phyloP scores from a whole-genome alignment of 2,888 invertebrate species.

The Apamea sordens region DNA sequence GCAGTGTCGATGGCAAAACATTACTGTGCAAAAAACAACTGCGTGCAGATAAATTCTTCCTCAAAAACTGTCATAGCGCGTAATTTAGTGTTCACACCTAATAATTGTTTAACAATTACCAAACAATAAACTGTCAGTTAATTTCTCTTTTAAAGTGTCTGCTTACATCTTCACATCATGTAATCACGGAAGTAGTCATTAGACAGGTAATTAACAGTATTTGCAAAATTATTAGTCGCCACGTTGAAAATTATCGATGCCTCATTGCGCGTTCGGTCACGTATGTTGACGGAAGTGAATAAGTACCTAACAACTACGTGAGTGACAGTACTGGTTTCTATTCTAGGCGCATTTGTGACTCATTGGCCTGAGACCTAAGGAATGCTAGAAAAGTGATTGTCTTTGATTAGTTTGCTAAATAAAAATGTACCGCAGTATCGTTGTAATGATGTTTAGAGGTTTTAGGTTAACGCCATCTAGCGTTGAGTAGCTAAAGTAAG shows the following conservation, averaged over 20 bases:
- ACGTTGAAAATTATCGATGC: conserved; percentile 42
- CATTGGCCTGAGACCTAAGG: conserved; percentile 30
- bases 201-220: conserved; percentile 53
- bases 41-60: conserved; percentile 12
- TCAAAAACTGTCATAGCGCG: neutral
- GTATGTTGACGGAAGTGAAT: conserved; percentile 69
- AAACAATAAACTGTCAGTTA: conserved; percentile 15
- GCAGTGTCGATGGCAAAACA: neutral
- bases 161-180: conserved; percentile 55
- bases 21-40: neutral
- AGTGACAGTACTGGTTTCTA: conserved; percentile 66
- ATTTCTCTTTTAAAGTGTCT: conserved; percentile 44
- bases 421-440: neutral
- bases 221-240: conserved; percentile 49
- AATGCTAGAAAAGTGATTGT: conserved; percentile 36
- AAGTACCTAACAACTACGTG: conserved; percentile 55
- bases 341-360: conserved; percentile 48
- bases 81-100: conserved; percentile 27
- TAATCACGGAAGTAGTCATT: conserved; percentile 56
- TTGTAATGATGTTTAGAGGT: neutral
- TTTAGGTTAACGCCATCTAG: conserved; percentile 50
- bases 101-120: conserved; percentile 22
- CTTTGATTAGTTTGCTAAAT: conserved; percentile 6
- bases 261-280: conserved; percentile 56
- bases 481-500: conserved; percentile 16